Conservation (phyloP, 2,113 vertebrate genomes). For the Sphaerodactylus townsendi region DNA sequence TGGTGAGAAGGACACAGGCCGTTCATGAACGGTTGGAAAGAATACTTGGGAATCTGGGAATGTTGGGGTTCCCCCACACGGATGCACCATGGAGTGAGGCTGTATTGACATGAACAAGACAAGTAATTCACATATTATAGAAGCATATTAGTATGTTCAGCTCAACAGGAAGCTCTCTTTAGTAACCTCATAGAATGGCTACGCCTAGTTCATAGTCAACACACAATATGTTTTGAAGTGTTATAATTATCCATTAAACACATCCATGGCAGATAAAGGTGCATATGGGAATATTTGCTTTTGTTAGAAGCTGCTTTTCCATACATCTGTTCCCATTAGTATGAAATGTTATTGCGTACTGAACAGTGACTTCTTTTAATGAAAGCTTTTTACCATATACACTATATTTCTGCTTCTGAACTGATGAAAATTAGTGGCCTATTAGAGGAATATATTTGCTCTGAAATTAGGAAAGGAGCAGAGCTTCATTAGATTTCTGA, state of each 20-base stretch:
- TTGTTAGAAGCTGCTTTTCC: slow-evolving; percentile 74
- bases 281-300: slow-evolving; percentile 65
- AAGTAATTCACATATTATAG: slow-evolving; percentile 88
- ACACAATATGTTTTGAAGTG: slow-evolving; percentile 70
- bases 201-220: slow-evolving; percentile 70
- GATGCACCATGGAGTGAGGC: slow-evolving; percentile 88
- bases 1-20: slow-evolving; percentile 94
- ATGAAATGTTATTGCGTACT: slow-evolving; percentile 13
- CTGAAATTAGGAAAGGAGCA: neutral
- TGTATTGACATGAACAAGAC: slow-evolving; percentile 95
- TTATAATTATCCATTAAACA: slow-evolving; percentile 80
- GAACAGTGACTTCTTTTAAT: neutral
- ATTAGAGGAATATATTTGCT: neutral
- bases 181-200: slow-evolving; percentile 73
- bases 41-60: slow-evolving; percentile 88
- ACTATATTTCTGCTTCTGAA: neutral
- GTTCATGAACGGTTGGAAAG: slow-evolving; percentile 92
- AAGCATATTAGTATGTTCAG: slow-evolving; percentile 81
- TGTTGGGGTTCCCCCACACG: slow-evolving; percentile 86
- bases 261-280: slow-evolving; percentile 69
- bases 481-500: neutral
- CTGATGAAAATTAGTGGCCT: neutral
- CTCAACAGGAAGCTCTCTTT: slow-evolving; percentile 71
- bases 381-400: neutral
- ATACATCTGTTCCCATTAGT: slow-evolving; percentile 4